Percentiles rank a stretch among this genome's conserved stretches.
Conservation (phyloP, 2,888 invertebrate genomes). For the Rotaria sp. region DNA sequence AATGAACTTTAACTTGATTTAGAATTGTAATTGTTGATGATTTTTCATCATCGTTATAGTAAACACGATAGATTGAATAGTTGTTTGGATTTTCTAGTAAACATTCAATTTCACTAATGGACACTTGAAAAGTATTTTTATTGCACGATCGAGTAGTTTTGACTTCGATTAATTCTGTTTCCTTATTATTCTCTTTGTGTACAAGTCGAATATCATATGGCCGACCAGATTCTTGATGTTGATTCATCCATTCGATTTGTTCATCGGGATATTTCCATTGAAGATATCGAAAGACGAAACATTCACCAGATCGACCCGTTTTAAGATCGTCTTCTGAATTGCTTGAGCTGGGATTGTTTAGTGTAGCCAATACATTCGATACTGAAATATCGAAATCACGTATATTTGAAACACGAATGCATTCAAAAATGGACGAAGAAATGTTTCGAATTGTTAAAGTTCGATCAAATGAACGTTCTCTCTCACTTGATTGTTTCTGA, state of each 20-base stretch:
- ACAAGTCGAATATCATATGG: not conserved
- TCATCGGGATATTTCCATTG: not conserved
- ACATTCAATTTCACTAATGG: not conserved
- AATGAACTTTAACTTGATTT: not conserved
- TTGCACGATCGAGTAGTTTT: not conserved
- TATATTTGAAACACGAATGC: not conserved
- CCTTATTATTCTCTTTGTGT: not conserved
- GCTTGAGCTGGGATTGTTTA: too few relatives aligned
- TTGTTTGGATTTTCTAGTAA: not conserved
- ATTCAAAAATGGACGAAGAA: too few relatives aligned
- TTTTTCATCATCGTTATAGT: not conserved
- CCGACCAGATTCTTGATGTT: not conserved
- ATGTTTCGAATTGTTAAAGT: too few relatives aligned
- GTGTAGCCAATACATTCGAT: too few relatives aligned
- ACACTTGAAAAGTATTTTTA: not conserved
- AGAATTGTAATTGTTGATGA: not conserved
- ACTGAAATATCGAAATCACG: too few relatives aligned
- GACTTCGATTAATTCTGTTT: not conserved
- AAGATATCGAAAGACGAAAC: not conserved
- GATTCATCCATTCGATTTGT: not conserved
- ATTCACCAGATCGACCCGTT: not conserved
- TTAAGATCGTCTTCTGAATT: not conserved
- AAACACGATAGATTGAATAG: slow-evolving; percentile 4
- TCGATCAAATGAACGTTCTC: too few relatives aligned
- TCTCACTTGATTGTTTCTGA: too few relatives aligned